Percentiles rank a stretch among this genome's conserved stretches.
Evolutionary conservation across 2,888 invertebrate species (phyloP).

Genomic region (Cyaniris semiargus): DNA sequence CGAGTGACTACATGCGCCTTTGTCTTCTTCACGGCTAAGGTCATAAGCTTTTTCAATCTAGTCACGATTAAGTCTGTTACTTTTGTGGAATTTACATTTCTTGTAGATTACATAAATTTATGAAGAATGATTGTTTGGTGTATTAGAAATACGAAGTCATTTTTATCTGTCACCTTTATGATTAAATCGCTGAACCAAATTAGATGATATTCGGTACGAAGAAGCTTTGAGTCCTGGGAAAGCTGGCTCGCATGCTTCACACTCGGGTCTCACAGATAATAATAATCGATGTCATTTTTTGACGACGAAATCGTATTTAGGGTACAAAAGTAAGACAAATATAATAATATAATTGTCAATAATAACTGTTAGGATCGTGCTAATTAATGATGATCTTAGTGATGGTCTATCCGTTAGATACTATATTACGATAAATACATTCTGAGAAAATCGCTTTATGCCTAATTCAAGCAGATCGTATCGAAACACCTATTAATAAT

Average conservation of each 20-base stretch:
- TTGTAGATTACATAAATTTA: not conserved
- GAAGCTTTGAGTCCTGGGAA: too few relatives aligned
- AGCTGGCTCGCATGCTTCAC: too few relatives aligned
- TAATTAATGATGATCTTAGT: not conserved
- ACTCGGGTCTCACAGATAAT: too few relatives aligned
- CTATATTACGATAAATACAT: not conserved
- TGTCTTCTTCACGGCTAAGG: conserved; percentile 54
- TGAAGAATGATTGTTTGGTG: not conserved
- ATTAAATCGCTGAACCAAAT: too few relatives aligned
- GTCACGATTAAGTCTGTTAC: conserved; percentile 9
- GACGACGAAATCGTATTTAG: too few relatives aligned
- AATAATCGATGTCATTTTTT: too few relatives aligned
- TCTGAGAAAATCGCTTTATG: conserved; percentile 18
- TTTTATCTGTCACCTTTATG: not conserved
- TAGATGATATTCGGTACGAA: too few relatives aligned
- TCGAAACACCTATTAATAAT: conserved; percentile 5
- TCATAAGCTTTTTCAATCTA: conserved; percentile 27
- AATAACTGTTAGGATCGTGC: not conserved
- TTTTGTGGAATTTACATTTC: not conserved
- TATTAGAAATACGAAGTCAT: not conserved
- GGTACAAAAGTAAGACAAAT: too few relatives aligned
- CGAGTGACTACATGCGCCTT: conserved; percentile 56
- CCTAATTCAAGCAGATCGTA: conserved; percentile 12
- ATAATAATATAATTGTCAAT: too few relatives aligned
- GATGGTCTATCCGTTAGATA: not conserved